Evolutionary conservation across 2,888 invertebrate genomes (phyloP), one percentile per base, ranked within the genome.

Genomic region (Lypha dubia): DNA sequence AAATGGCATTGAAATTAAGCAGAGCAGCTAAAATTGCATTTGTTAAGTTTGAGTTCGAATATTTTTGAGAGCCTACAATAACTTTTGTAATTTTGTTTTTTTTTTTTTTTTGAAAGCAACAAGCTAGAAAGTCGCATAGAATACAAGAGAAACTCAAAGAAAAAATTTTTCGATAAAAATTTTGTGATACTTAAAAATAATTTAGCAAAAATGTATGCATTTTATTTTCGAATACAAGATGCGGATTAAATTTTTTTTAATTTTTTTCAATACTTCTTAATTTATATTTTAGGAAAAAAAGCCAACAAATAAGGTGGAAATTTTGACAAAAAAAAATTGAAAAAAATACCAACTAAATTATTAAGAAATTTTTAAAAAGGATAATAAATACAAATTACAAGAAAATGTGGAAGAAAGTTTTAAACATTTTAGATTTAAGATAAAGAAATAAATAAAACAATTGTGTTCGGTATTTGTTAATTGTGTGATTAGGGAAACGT

Each of bases 391-490:
- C 51, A 65, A 58, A n/a, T 41, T 51, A 73, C 46, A 58, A 38
- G 20, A 68, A 62, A 68, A 38, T 38, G 53, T 75, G 46, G 75
- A 63, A 24, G 35, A 53, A 38, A n/a, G 1, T 51, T 53, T 51
- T 32, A 24, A 53, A 63, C n/a, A 13, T 38, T 68, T 53, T 22
- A 35, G 8, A 20, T 41, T 53, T 63, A 15, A 44, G 0, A 46
- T 46, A 51, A 44, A 51, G 60, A 65, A 3, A 65, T 8, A 44
- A 67, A 49, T 56, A 35, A 65, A n/a, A n/a, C n/a, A n/a, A 15
- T 76, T 71, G 75, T 75, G 81, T 82, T 67, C 46, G 70, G 81
- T 82, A 70, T 82, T 76, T 76, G 81, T 63, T 62, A 82, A 76
- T n/a, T 65, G 81, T 82, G 75, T 75, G 41, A 74, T 63, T 82